phyloP scores from a whole-genome alignment of 2,797 vertebrate species.

The Apodemus agrarius region DNA sequence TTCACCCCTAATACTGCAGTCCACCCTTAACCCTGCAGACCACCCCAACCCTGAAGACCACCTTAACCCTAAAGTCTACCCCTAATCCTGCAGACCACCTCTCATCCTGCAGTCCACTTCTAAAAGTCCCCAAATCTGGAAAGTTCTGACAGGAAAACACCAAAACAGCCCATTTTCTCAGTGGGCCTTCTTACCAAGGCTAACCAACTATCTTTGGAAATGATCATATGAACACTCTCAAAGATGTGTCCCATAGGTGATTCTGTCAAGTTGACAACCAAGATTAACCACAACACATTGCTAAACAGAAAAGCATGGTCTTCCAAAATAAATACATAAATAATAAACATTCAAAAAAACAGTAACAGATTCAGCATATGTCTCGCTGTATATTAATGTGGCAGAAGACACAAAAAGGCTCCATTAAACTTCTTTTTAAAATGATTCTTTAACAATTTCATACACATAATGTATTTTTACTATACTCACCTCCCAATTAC shows the following conservation, averaged over 20 bases:
- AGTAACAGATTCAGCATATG: background rate
- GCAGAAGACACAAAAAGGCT: background rate
- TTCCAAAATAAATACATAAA: background rate
- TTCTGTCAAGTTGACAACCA: background rate
- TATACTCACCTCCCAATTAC: background rate
- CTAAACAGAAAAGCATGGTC: background rate
- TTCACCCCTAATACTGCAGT: no score
- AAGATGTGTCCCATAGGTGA: background rate
- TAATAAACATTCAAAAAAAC: background rate
- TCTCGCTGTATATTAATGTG: background rate
- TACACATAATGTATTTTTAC: no score
- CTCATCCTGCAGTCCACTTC: no score
- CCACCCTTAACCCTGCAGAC: no score
- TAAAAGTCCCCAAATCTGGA: no score
- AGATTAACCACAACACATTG: background rate
- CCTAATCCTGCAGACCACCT: no score
- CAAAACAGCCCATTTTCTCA: no score
- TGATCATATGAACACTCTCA: no score
- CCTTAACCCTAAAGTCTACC: no score
- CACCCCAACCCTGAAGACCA: no score
- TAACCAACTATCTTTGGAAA: no score
- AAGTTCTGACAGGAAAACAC: no score
- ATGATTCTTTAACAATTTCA: background rate
- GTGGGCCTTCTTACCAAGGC: background rate
- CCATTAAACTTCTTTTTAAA: background rate